Evolutionary conservation across 2,113 vertebrate species (phyloP).

Genomic region (Cephalopholis sonnerati): DNA sequence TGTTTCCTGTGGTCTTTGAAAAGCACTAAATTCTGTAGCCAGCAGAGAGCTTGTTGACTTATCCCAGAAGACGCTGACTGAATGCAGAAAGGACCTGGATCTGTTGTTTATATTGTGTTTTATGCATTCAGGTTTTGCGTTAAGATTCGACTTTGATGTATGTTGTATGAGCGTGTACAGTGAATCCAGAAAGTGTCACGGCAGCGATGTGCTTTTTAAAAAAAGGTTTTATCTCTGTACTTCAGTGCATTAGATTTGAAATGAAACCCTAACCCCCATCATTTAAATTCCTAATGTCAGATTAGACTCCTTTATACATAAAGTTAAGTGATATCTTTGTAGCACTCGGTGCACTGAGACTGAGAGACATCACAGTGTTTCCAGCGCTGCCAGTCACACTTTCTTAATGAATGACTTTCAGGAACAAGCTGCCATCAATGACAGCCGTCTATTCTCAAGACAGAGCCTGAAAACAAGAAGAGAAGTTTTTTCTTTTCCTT

Average conservation of each 20-base stretch:
- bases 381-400: background rate
- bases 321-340: background rate
- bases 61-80: background rate
- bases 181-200: background rate
- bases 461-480: background rate
- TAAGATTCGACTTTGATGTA: background rate
- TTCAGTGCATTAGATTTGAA: background rate
- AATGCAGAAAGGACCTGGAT: background rate
- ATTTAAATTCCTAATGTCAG: background rate
- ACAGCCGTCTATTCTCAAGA: constrained; percentile 18
- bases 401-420: background rate
- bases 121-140: background rate
- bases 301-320: background rate
- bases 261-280: background rate
- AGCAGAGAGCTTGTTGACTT: constrained; percentile 11
- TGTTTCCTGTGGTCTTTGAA: constrained; percentile 10
- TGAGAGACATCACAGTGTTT: background rate
- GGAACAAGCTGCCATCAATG: constrained; percentile 16
- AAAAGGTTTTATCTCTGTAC: background rate
- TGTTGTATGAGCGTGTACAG: background rate
- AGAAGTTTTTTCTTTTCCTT: background rate
- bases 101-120: background rate
- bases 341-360: background rate
- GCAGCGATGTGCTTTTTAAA: background rate
- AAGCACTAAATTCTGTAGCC: constrained; percentile 1